phyloP scores from a whole-genome alignment of 2,888 invertebrate genomes.

The Lithophane leautieri region DNA sequence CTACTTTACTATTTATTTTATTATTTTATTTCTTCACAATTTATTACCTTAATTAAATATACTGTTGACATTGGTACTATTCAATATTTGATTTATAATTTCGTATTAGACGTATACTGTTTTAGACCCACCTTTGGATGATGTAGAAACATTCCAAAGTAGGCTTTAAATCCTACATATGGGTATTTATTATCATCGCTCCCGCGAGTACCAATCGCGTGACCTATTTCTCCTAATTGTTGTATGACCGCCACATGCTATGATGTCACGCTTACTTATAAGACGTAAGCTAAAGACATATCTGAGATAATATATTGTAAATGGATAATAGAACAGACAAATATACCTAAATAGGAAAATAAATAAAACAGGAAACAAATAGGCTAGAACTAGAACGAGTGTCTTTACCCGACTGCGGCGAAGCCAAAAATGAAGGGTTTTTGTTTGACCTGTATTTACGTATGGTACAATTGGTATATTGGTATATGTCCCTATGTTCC shows the following conservation, averaged over 20 bases:
- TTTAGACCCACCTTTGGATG: too few species aligned
- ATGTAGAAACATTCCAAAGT: neutral
- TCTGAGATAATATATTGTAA: neutral
- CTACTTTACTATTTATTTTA: too few species aligned
- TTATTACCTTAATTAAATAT: too few species aligned
- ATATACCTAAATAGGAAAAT: neutral
- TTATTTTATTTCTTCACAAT: too few species aligned
- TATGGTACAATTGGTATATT: too few species aligned
- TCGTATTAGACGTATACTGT: neutral
- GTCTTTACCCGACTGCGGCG: neutral
- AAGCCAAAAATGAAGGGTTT: too few species aligned
- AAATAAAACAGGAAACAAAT: neutral
- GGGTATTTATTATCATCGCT: neutral
- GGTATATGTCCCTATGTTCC: too few species aligned
- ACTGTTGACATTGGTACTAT: neutral
- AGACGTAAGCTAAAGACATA: neutral
- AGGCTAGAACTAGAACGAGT: neutral
- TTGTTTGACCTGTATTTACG: too few species aligned
- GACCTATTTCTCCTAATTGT: slow-evolving; percentile 17
- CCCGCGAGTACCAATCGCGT: neutral
- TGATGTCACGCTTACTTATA: neutral
- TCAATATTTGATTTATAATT: neutral
- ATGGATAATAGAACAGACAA: neutral
- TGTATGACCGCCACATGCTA: neutral
- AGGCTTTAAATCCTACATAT: too few species aligned